Conservation (phyloP, 2,888 invertebrate genomes). For the Poecilobothrus nobilitatus region DNA sequence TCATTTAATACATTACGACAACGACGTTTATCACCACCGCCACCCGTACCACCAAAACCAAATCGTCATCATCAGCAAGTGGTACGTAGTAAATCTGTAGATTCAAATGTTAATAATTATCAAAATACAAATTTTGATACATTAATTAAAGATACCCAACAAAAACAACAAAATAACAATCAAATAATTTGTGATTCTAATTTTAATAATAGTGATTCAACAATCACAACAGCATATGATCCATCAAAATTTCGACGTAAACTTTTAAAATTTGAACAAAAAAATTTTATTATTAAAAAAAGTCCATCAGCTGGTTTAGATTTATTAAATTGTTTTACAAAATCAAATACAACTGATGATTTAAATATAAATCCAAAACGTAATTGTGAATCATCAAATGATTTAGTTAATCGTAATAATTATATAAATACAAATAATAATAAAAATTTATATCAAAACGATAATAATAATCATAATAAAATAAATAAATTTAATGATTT, state of each 20-base stretch:
- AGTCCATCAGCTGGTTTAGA: constrained; percentile 16
- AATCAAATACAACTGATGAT: constrained; percentile 12
- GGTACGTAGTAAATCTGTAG: constrained; percentile 10
- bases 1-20: background rate
- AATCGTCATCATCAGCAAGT: constrained; percentile 12
- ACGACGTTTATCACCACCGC: constrained; percentile 17
- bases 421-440: constrained; percentile 7
- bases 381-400: background rate
- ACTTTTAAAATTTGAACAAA: constrained; percentile 30
- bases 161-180: background rate
- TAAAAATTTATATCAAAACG: background rate
- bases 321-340: background rate
- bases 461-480: constrained; percentile 1
- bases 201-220: constrained; percentile 9
- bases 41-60: constrained; percentile 29
- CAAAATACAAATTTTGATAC: background rate
- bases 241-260: constrained; percentile 30
- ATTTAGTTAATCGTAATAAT: background rate
- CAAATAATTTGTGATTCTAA: background rate
- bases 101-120: background rate
- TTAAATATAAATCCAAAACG: background rate
- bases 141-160: constrained; percentile 2
- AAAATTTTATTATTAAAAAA: constrained; percentile 21
- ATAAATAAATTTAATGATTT: too few relatives aligned
- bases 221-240: constrained; percentile 25